Evolutionary conservation across 2,888 invertebrate genomes (phyloP).

Genomic region (Nasonia oneida): DNA sequence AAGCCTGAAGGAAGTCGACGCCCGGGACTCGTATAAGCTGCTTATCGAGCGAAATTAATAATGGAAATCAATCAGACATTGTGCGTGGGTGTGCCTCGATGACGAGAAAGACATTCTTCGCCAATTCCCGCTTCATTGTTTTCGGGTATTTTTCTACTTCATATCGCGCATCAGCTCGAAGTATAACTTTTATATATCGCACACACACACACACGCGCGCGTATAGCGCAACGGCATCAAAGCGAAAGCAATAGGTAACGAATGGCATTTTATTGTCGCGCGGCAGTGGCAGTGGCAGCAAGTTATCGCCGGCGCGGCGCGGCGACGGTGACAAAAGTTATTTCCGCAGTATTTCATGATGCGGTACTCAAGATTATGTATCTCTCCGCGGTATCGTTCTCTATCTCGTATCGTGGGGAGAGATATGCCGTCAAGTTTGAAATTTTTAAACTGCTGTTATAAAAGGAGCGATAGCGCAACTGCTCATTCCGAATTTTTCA

Average conservation of each 20-base stretch:
- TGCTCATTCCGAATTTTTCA: not conserved
- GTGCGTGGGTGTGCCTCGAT: too few species aligned
- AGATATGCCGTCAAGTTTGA: not conserved
- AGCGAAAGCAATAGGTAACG: not conserved
- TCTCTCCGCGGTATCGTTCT: not conserved
- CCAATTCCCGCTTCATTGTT: not conserved
- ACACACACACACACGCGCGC: too few species aligned
- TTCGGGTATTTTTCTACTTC: not conserved
- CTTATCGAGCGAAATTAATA: not conserved
- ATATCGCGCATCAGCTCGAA: not conserved
- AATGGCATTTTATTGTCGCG: conserved; percentile 1
- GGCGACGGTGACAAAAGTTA: not conserved
- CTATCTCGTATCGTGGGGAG: not conserved
- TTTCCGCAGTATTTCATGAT: conserved; percentile 19
- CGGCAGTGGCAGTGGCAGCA: not conserved
- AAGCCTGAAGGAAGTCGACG: not conserved
- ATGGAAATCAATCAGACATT: not conserved
- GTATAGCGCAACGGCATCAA: not conserved
- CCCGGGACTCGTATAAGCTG: not conserved
- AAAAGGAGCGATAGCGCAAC: not conserved
- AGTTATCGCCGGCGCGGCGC: not conserved
- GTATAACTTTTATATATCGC: not conserved
- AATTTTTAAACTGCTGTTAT: not conserved
- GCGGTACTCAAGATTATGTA: conserved; percentile 15
- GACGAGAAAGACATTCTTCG: not conserved